Conservation (phyloP, 1,140 invertebrate genomes). For the Lepidurus packardi region DNA sequence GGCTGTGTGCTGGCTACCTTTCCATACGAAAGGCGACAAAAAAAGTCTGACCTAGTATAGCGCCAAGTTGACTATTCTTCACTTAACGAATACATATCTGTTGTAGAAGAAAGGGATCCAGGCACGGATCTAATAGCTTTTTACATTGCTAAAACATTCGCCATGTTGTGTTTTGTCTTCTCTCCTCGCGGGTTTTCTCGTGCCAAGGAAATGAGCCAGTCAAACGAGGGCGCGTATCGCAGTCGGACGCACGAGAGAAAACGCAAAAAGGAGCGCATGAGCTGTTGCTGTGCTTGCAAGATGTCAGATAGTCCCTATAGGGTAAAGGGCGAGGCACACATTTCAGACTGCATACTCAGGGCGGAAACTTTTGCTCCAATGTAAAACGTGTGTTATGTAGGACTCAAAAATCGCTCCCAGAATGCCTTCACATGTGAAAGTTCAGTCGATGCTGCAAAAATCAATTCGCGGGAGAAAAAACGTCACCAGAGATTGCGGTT, state of each 20-base stretch:
- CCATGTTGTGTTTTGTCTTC: neutral
- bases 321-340: conserved; percentile 17
- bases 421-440: too few species aligned
- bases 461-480: too few species aligned
- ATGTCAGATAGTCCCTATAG: conserved; percentile 5
- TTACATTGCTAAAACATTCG: neutral
- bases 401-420: neutral
- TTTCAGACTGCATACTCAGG: neutral
- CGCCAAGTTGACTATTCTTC: neutral
- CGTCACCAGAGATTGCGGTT: neutral
- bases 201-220: neutral
- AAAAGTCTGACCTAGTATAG: neutral
- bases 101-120: neutral
- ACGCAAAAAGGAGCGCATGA: neutral
- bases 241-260: neutral
- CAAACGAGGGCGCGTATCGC: neutral
- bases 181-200: neutral
- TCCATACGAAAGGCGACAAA: neutral
- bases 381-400: neutral
- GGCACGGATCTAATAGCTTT: neutral
- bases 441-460: too few species aligned
- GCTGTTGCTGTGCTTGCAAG: neutral
- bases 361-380: neutral
- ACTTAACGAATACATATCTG: neutral
- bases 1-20: neutral